phyloP scores from a whole-genome alignment of 1,140 invertebrate species.

The Drepana arcuata region DNA sequence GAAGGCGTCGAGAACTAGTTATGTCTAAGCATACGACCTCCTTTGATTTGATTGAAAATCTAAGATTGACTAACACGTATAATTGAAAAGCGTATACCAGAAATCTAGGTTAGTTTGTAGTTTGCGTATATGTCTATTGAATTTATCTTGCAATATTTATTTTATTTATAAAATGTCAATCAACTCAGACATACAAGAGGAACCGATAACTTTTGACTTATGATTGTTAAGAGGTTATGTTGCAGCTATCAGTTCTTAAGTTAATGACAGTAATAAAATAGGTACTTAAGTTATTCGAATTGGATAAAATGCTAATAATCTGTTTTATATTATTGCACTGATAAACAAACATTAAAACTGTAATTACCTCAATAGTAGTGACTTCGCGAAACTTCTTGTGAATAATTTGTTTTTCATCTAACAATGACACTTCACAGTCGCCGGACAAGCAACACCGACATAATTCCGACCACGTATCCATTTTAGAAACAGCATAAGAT shows the following conservation, averaged over 20 bases:
- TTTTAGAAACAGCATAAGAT: slow-evolving; percentile 45
- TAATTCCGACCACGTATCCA: slow-evolving; percentile 62
- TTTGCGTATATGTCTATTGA: no score
- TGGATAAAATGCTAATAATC: no score
- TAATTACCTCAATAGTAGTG: slow-evolving; percentile 52
- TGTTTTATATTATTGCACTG: no score
- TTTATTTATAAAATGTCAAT: no score
- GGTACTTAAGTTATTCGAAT: neutral
- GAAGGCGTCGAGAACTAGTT: no score
- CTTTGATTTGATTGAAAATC: no score
- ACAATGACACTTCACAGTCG: slow-evolving; percentile 46
- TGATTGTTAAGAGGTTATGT: slow-evolving; percentile 8
- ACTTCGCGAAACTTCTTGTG: slow-evolving; percentile 53
- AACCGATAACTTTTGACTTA: neutral
- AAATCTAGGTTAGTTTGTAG: no score
- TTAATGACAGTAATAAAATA: neutral
- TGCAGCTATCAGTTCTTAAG: slow-evolving; percentile 8
- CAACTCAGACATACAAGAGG: neutral
- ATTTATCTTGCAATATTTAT: no score
- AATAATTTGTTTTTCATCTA: slow-evolving; percentile 40
- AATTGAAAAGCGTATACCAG: no score
- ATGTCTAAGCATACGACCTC: no score
- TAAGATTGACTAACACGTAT: no score
- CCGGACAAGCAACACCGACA: slow-evolving; percentile 62
- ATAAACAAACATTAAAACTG: slow-evolving; percentile 1